Percentiles rank a stretch among this genome's conserved stretches.
Conservation (phyloP, 2,888 invertebrate species). For the Branchellion lobata region DNA sequence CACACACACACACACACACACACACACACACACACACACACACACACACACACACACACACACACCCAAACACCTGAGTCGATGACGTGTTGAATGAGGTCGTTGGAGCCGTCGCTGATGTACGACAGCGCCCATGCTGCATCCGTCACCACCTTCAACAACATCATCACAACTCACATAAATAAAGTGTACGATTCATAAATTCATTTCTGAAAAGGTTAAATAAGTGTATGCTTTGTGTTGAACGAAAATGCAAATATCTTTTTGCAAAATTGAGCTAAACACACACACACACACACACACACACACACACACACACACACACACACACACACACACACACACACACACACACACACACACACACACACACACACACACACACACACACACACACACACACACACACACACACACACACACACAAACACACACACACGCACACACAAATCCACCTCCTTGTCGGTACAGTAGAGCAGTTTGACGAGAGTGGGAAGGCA, state of each 20-base stretch:
- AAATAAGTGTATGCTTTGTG: no score
- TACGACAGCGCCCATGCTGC: constrained; percentile 93
- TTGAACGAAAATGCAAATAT: constrained; percentile 60
- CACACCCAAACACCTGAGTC: constrained; percentile 55
- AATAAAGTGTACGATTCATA: no score
- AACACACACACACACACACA: constrained; percentile 55
- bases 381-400: constrained; percentile 21
- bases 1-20: not conserved
- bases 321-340: constrained; percentile 23
- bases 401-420: constrained; percentile 27
- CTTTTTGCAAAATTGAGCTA: not conserved
- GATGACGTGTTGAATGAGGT: constrained; percentile 74
- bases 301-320: constrained; percentile 20
- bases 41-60: not conserved
- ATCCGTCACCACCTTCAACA: constrained; percentile 71
- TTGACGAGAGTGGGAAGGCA: constrained; percentile 76
- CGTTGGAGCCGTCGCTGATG: constrained; percentile 85
- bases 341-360: not conserved
- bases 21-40: not conserved
- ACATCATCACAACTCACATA: no score
- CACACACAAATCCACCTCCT: constrained; percentile 41
- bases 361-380: constrained; percentile 4
- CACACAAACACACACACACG: constrained; percentile 19
- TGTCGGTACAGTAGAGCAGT: constrained; percentile 69
- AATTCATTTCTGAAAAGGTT: no score